Evolutionary conservation across 2,797 vertebrate species (phyloP).

Genomic region (Odontamblyopus rebecca): DNA sequence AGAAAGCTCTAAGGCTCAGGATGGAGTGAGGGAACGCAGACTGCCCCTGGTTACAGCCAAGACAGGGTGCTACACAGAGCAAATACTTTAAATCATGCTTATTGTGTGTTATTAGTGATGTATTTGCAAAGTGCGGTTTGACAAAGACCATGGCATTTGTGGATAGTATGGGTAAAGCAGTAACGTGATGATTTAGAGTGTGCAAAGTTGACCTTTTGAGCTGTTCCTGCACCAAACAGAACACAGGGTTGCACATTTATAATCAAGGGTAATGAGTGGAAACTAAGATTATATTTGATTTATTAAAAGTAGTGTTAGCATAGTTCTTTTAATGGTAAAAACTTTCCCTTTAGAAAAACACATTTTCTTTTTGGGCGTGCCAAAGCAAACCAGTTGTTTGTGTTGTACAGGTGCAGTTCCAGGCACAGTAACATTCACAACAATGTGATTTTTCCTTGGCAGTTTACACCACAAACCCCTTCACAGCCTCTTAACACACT

Average conservation of each 20-base stretch:
- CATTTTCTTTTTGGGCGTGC: neutral
- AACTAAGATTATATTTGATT: too few relatives aligned
- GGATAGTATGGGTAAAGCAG: neutral
- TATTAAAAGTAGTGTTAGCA: too few relatives aligned
- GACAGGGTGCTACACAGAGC: slow-evolving; percentile 42
- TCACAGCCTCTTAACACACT: neutral
- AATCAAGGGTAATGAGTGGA: too few relatives aligned
- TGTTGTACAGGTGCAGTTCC: neutral
- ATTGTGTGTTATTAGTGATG: neutral
- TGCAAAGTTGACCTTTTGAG: neutral
- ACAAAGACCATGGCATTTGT: slow-evolving; percentile 2
- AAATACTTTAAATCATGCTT: slow-evolving; percentile 25
- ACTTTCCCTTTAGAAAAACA: neutral
- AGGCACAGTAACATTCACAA: neutral
- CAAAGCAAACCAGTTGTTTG: neutral
- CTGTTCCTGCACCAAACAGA: neutral
- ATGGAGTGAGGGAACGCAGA: slow-evolving; percentile 42
- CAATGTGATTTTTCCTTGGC: neutral
- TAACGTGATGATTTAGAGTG: neutral
- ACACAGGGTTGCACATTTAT: neutral
- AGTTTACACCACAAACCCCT: neutral
- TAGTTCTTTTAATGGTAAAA: too few relatives aligned
- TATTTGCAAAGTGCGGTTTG: slow-evolving; percentile 17
- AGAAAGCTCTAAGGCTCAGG: slow-evolving; percentile 39
- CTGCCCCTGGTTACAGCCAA: slow-evolving; percentile 42